Conservation (phyloP, 2,113 vertebrate genomes). For the Dicentrarchus labrax region DNA sequence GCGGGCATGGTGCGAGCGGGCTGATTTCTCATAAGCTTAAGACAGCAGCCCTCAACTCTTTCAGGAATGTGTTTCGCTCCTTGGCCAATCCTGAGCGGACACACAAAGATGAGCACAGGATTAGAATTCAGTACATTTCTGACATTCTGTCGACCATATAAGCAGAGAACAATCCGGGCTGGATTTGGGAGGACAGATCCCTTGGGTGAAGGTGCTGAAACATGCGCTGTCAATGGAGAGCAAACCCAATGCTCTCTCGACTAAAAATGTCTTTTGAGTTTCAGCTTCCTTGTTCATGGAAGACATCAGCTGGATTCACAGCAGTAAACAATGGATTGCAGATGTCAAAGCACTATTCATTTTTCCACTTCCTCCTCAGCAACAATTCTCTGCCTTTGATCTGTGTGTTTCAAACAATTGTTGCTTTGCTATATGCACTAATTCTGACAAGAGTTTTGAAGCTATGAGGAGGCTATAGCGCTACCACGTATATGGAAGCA, state of each 20-base stretch:
- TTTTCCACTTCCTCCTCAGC: too few relatives aligned
- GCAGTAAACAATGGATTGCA: not conserved
- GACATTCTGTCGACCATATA: conserved; percentile 63
- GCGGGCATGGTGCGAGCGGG: conserved; percentile 54
- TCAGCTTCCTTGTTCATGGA: not conserved
- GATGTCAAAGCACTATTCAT: too few relatives aligned
- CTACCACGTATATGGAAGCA: not conserved
- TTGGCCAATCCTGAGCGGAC: conserved; percentile 76
- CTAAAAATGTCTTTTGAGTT: conserved; percentile 7
- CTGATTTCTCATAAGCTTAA: conserved; percentile 65
- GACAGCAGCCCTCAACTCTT: conserved; percentile 49
- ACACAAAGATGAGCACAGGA: conserved; percentile 62
- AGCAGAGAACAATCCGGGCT: conserved; percentile 36
- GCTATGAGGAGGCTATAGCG: not conserved
- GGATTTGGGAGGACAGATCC: conserved; percentile 30
- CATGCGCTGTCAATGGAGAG: not conserved
- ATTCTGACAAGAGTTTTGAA: not conserved
- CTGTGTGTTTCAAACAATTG: not conserved
- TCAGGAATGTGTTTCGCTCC: conserved; percentile 67
- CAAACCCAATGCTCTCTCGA: not conserved
- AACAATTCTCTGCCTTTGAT: not conserved
- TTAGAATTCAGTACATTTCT: conserved; percentile 72
- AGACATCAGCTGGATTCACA: not conserved
- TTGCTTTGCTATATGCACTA: not conserved
- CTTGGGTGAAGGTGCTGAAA: conserved; percentile 54